Base-by-base conservation (phyloP, 2,797 vertebrate species). In the Balearica regulorum region DNA sequence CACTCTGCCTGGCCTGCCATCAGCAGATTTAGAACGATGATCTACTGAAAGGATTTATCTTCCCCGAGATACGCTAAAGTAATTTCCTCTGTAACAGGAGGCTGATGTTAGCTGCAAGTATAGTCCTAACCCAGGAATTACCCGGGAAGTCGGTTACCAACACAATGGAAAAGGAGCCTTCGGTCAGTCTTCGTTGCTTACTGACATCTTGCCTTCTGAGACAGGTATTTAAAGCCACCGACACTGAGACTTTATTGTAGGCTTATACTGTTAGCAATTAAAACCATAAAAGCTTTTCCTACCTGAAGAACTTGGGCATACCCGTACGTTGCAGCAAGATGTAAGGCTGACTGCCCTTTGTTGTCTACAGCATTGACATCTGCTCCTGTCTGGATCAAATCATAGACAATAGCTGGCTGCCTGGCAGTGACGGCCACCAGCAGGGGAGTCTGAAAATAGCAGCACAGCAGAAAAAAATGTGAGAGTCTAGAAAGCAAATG, bases 341-440 rank as follows among this genome's bases (percentile, higher is more conserved):
- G 97, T 2, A 97, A 10, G 37, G 97, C 96, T 16, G 96, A 96
- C 60, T 96, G 95, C 10, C 97, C 97, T 68, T 95, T 97, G 96
- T 97, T 82, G 81, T 97, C 96, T 62, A 97, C 96, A 6, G 92
- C 96, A 4, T 84, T 97, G 83, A 97, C 49, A 16, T 97, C 97
- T 16, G 97, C 96, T 68, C 97, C 97, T 29, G 96, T 49, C 92
- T 77, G 95, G 91, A 97, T 93, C 46, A 97, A 93, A 89, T 97
- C 96, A 22, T 89, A 89, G 41, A 96, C 96, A 13, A 97, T 97
- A 21, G 88, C 93, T 14, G 94, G 65, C n/a, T 97, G 97, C 70
- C 94, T 95, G 87, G 97, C 95, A 6, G 96, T 95, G 87, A 98
- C 97, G 10, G 97, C 96, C 80, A 97, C 96, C 96, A 97, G 93